These are phyloP conservation scores for Rattus norvegicus DNA, from an alignment of 2,113 vertebrate genomes.

Conservation along the genomic window GRCr8 NC_086021.1:100928501-100929000, in stretches of 20 bases:
- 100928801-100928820: not conserved
- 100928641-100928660: not conserved
- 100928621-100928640: not conserved
- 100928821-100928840: not conserved
- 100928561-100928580: not conserved
- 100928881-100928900: not conserved
- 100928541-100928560: not conserved
- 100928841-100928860: not conserved
- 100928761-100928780: not conserved
- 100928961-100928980: not conserved
- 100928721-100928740: not conserved
- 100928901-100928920: not conserved
- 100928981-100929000: not conserved
- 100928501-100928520: not conserved
- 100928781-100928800: not conserved
- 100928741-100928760: not conserved
- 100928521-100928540: not conserved
- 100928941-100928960: not conserved
- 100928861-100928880: not conserved
- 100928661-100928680: not conserved
- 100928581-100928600: not conserved
- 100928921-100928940: not conserved
- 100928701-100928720: not conserved
- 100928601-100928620: not conserved
- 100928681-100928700: not conserved